Base-by-base conservation (phyloP, 2,888 invertebrate genomes). In the Hirtodrosophila histrioides region DNA sequence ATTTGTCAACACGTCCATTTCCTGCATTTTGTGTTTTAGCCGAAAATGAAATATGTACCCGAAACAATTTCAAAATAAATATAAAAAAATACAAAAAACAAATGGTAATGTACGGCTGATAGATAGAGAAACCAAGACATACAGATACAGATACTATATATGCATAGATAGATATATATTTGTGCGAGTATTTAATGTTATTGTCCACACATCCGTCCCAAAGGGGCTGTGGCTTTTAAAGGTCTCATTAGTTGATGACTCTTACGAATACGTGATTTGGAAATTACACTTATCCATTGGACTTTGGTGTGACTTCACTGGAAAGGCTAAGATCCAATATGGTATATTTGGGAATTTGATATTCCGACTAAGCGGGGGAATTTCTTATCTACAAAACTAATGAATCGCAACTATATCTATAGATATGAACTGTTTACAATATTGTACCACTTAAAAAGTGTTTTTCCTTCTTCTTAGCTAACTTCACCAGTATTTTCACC, bases 1-100 rank as follows among this genome's bases (percentile, higher is more conserved):
- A 82, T 82, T 82, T 82, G 85, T 86, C 82, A 84, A 86, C 85
- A 86, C 82, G 75, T 86, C 75, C 84, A 73, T 84, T 84, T 84
- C 84, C 84, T 86, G 84, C 82, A 84, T 86, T 82, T 84, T 86
- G 84, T 78, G 67, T 75, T 83, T 85, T 78, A 73, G 85, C 82
- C 82, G 86, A 86, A 84, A 84, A 31, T 78, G 75, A 81, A 62
- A 84, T 63, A 80, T 81, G 75, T 72, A 69, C 64, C 67, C 66
- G 70, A 64, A 82, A 82, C 83, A 85, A 85, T 79, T 85, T 57
- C 60, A 85, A 83, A 85, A 85, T 82, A 82, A 82, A 82, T 84
- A 81, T 17, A 17, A 17, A 17, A 17, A 17, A 17, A 17, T 17
- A 17, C 17, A 17, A 17, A 17, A 17, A 67, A 68, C 67, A 67